These are phyloP conservation scores for Deroplatys truncata DNA, from an alignment of 2,888 invertebrate species.

Conservation along the genomic window DNA sequence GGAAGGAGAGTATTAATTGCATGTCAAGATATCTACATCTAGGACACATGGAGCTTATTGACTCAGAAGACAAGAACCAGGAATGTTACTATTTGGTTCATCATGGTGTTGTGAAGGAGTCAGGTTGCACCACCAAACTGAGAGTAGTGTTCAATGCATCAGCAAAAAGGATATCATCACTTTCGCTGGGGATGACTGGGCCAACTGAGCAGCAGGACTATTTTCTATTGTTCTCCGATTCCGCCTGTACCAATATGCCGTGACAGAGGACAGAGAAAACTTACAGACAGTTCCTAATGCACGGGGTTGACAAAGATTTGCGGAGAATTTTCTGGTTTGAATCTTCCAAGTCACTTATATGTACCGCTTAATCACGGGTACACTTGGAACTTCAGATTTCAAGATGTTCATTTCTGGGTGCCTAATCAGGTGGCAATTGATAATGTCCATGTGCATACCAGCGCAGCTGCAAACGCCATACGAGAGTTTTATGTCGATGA, in stretches of 20 bases:
- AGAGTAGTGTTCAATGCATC: not conserved
- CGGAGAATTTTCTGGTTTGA: not conserved
- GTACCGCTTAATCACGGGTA: not conserved
- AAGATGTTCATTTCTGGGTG: not conserved
- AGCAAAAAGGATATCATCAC: not conserved
- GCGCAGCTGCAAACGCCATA: too few species aligned
- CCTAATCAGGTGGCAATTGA: not conserved
- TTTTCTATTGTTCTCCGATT: not conserved
- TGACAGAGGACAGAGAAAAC: not conserved
- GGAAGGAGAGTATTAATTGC: too few species aligned
- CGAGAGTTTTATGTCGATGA: not conserved
- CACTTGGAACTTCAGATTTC: not conserved
- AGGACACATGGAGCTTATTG: too few species aligned
- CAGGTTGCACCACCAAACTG: not conserved
- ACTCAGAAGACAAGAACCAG: too few species aligned
- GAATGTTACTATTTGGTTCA: too few species aligned
- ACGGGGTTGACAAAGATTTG: not conserved
- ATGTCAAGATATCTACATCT: too few species aligned
- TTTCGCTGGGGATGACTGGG: not conserved
- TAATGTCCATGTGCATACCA: too few species aligned
- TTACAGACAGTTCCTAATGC: not conserved
- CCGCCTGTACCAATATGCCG: not conserved
- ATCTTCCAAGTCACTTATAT: not conserved
- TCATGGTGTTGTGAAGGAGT: not conserved
- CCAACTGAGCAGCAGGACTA: not conserved